These are phyloP conservation scores for Phycodurus eques DNA, from an alignment of 2,113 vertebrate genomes.

Conservation along the genomic window DNA sequence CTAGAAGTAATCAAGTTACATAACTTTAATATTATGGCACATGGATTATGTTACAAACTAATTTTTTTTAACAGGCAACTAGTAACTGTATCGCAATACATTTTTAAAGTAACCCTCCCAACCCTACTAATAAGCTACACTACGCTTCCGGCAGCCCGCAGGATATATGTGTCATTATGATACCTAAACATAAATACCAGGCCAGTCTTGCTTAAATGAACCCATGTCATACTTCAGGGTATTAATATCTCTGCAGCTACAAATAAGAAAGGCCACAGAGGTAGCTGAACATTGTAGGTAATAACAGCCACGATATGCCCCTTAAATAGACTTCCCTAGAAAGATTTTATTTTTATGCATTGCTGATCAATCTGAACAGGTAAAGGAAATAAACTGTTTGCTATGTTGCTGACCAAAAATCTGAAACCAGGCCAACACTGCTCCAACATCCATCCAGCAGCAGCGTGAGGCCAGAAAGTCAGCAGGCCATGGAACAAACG, in stretches of 20 bases:
- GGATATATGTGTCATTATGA: constrained; percentile 28
- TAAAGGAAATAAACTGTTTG: not conserved
- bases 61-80: no score
- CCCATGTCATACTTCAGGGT: constrained; percentile 7
- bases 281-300: not conserved
- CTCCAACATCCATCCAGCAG: not conserved
- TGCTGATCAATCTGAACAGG: not conserved
- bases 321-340: not conserved
- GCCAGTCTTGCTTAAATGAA: constrained; percentile 28
- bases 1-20: no score
- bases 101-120: constrained; percentile 3
- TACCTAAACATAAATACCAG: constrained; percentile 33
- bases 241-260: constrained; percentile 4
- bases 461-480: not conserved
- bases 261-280: constrained; percentile 10
- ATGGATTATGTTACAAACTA: no score
- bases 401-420: not conserved
- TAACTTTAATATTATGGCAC: no score
- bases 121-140: constrained; percentile 9
- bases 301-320: not conserved
- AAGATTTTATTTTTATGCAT: not conserved
- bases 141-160: constrained; percentile 32
- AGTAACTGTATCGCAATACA: no score
- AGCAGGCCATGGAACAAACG: not conserved
- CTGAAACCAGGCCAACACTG: not conserved